Evolutionary conservation across 1,140 invertebrate genomes (phyloP).

Genomic region (Nylanderia fulva): DNA sequence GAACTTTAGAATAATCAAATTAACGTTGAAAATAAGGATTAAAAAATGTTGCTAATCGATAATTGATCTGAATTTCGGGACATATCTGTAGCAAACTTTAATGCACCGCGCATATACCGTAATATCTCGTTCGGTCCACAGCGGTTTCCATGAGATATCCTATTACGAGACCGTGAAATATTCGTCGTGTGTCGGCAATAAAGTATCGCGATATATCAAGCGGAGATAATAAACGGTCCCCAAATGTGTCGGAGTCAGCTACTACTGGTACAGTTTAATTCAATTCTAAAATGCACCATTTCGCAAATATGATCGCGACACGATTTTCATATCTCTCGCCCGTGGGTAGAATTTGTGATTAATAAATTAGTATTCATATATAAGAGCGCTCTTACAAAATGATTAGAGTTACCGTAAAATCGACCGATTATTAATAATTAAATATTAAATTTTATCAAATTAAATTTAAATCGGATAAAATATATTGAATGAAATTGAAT

Average conservation of each 20-base stretch:
- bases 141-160: constrained; percentile 40
- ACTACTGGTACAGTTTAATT: constrained; percentile 28
- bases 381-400: background rate
- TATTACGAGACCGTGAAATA: constrained; percentile 57
- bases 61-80: background rate
- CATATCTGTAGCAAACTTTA: constrained; percentile 30
- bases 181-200: constrained; percentile 44
- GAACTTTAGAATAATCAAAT: background rate
- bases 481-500: no score
- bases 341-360: background rate
- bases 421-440: background rate
- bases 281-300: background rate
- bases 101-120: constrained; percentile 11
- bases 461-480: no score
- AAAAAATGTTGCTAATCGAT: background rate
- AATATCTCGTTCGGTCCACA: constrained; percentile 33
- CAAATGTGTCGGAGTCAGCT: constrained; percentile 45
- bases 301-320: constrained; percentile 22
- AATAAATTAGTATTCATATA: background rate
- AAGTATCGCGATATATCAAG: constrained; percentile 59
- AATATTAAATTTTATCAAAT: background rate
- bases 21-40: background rate
- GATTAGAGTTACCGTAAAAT: background rate
- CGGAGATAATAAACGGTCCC: constrained; percentile 47
- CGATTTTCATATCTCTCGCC: constrained; percentile 3